A percentile compares a stretch with the other conserved stretches of the same genome.
Evolutionary conservation across 2,888 invertebrate species (phyloP).

Genomic region (Horisme vitalbata): DNA sequence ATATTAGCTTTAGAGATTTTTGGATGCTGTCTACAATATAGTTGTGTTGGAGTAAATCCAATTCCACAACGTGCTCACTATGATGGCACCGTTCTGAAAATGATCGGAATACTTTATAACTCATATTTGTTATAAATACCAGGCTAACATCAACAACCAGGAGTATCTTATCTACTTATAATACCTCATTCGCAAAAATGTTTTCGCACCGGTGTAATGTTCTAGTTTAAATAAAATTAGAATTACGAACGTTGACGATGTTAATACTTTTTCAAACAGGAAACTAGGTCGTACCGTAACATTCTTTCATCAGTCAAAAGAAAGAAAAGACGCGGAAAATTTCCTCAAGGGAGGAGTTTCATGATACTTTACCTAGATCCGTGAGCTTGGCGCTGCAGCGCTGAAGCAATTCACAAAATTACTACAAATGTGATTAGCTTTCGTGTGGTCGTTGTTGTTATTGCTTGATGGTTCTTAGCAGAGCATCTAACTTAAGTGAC

Average conservation of each 20-base stretch:
- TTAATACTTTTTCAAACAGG: not conserved
- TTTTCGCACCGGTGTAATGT: too few species aligned
- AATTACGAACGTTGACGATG: too few species aligned
- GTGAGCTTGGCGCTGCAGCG: conserved; percentile 4
- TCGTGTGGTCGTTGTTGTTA: not conserved
- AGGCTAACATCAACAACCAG: too few species aligned
- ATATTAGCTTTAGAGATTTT: conserved; percentile 31
- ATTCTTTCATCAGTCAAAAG: conserved; percentile 12
- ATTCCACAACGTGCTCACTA: conserved; percentile 26
- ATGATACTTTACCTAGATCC: conserved; percentile 12
- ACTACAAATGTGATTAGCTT: conserved; percentile 11
- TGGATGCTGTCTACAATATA: conserved; percentile 33
- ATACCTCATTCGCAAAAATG: too few species aligned
- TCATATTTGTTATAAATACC: too few species aligned
- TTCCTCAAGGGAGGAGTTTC: conserved; percentile 32
- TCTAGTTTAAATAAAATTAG: too few species aligned
- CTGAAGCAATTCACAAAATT: conserved; percentile 9
- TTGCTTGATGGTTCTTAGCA: too few species aligned
- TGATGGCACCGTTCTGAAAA: conserved; percentile 1
- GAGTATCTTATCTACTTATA: too few species aligned
- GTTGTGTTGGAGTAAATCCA: conserved; percentile 36
- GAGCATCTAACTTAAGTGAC: too few species aligned
- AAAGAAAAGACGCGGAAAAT: conserved; percentile 22
- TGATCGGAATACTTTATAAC: too few species aligned
- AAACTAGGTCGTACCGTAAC: conserved; percentile 7